Evolutionary conservation across 2,888 invertebrate species (phyloP).

Genomic region (Cerceris rybyensis): DNA sequence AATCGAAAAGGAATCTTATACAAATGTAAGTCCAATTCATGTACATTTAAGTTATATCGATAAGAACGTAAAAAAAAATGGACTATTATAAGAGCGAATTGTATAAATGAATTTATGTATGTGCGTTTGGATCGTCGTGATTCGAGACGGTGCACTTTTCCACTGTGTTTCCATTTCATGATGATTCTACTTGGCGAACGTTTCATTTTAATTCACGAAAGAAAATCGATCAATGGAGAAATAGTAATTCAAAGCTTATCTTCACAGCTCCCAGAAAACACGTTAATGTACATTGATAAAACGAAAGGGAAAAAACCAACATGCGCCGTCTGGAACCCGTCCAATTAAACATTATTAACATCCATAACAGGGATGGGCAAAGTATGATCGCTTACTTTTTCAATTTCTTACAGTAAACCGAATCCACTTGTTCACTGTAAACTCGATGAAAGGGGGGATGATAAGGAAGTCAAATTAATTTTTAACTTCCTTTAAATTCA

Average conservation of each 20-base stretch:
- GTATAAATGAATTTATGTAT: conserved; percentile 58
- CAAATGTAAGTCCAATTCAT: conserved; percentile 52
- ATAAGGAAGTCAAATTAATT: background rate
- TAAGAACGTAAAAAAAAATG: conserved; percentile 28
- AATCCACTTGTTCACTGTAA: too few relatives aligned
- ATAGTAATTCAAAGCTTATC: background rate
- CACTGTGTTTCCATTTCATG: background rate
- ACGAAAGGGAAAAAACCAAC: background rate
- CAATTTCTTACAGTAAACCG: background rate
- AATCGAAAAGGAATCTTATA: conserved; percentile 26
- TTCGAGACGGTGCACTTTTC: conserved; percentile 52
- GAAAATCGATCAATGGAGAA: background rate
- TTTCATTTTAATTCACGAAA: background rate
- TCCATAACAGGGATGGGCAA: conserved; percentile 45
- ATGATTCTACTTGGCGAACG: background rate
- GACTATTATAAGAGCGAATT: conserved; percentile 42
- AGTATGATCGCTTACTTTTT: conserved; percentile 12
- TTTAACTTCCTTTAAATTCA: background rate
- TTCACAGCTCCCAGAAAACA: too few relatives aligned
- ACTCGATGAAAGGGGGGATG: too few relatives aligned
- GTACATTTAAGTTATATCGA: conserved; percentile 59
- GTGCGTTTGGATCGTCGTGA: conserved; percentile 35
- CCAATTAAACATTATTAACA: conserved; percentile 36
- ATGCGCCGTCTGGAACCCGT: conserved; percentile 50
- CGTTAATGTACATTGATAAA: background rate